A percentile compares a stretch with the other conserved stretches of the same genome.
Evolutionary conservation across 2,888 invertebrate genomes (phyloP).

Genomic region (Drosophila macrospina): DNA sequence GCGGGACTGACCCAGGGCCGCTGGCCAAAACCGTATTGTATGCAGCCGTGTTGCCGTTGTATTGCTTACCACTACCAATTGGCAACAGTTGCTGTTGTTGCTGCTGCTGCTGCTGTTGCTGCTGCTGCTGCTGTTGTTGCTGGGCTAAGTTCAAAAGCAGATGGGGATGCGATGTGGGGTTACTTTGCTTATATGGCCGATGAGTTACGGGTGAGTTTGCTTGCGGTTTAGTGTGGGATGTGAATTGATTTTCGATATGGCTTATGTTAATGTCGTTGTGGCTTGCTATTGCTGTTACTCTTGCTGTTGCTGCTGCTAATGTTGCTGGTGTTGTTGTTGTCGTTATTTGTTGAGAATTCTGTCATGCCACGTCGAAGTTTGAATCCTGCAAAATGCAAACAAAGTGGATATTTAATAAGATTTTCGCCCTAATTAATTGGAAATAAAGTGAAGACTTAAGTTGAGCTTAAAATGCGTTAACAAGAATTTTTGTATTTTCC

Average conservation of each 20-base stretch:
- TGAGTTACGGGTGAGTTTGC: conserved; percentile 81
- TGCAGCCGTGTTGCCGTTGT: conserved; percentile 74
- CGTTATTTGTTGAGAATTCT: conserved; percentile 85
- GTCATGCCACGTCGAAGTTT: conserved; percentile 86
- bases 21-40: conserved; percentile 60
- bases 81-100: conserved; percentile 58
- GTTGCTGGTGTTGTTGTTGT: conserved; percentile 84
- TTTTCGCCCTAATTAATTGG: too few species aligned
- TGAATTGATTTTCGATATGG: conserved; percentile 83
- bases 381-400: conserved; percentile 78
- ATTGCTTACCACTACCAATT: conserved; percentile 42
- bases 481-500: too few species aligned
- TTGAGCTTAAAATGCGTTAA: too few species aligned
- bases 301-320: conserved; percentile 71
- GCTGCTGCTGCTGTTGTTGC: conserved; percentile 47
- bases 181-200: conserved; percentile 50
- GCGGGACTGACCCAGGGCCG: conserved; percentile 71
- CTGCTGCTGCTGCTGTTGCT: conserved; percentile 51
- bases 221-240: conserved; percentile 80
- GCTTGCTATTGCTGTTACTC: conserved; percentile 66
- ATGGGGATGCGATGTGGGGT: conserved; percentile 59
- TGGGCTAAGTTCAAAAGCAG: conserved; percentile 56
- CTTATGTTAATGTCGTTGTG: conserved; percentile 73
- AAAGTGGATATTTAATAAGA: conserved; percentile 13
- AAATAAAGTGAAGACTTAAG: too few species aligned